Percentiles rank a stretch among this genome's conserved stretches.
These are phyloP conservation scores for Drosophila auraria DNA, from an alignment of 1,140 invertebrate genomes.

Conservation along the genomic window DNA sequence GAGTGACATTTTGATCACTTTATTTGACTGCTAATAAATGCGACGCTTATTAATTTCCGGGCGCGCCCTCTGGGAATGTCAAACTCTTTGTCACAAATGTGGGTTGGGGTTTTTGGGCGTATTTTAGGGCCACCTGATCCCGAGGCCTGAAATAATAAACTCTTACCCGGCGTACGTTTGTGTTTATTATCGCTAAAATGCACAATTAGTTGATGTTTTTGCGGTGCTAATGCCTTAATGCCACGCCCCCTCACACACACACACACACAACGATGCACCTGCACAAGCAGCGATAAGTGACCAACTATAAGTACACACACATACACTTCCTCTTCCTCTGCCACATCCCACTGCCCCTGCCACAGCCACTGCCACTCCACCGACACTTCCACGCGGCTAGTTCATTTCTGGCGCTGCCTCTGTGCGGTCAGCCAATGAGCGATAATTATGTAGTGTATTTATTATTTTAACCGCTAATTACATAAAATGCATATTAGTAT, in stretches of 20 bases:
- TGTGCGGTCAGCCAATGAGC: slow-evolving; percentile 73
- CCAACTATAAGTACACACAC: slow-evolving; percentile 41
- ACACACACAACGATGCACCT: slow-evolving; percentile 34
- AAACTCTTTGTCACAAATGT: slow-evolving; percentile 71
- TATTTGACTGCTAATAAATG: slow-evolving; percentile 83
- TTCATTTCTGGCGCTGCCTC: slow-evolving; percentile 62
- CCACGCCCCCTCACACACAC: slow-evolving; percentile 32
- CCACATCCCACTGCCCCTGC: slow-evolving; percentile 4
- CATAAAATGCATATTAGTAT: slow-evolving; percentile 83
- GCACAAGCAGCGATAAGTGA: slow-evolving; percentile 67
- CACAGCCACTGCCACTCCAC: slow-evolving; percentile 3
- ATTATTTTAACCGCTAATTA: slow-evolving; percentile 84
- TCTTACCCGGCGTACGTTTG: slow-evolving; percentile 45
- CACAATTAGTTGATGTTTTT: slow-evolving; percentile 84
- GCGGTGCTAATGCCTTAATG: slow-evolving; percentile 81
- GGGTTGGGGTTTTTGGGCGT: slow-evolving; percentile 8
- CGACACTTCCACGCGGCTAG: slow-evolving; percentile 31
- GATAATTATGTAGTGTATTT: slow-evolving; percentile 83
- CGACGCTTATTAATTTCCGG: slow-evolving; percentile 75
- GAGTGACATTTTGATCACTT: slow-evolving; percentile 82
- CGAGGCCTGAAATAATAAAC: slow-evolving; percentile 78
- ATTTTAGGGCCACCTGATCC: slow-evolving; percentile 38
- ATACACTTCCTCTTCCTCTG: slow-evolving; percentile 5
- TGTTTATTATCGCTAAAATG: slow-evolving; percentile 82
- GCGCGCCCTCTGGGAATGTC: slow-evolving; percentile 45